Conservation (phyloP, 2,797 vertebrate species). For the Mastacembelus armatus region DNA sequence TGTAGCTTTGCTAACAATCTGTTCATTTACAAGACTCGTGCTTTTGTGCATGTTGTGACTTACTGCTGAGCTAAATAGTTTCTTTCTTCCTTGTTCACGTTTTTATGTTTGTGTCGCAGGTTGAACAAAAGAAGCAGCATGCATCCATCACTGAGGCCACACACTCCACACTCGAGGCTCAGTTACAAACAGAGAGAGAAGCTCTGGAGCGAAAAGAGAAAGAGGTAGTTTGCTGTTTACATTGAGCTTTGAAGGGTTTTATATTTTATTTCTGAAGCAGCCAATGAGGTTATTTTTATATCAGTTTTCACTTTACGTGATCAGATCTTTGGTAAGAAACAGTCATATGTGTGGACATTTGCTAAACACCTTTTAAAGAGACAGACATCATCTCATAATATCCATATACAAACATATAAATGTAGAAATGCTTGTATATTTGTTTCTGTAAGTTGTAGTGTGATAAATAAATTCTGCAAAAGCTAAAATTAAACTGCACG, state of each 20-base stretch:
- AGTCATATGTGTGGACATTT: too few relatives aligned
- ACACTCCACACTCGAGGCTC: constrained; percentile 89
- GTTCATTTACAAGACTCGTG: neutral
- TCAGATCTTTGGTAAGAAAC: neutral
- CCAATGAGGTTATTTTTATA: neutral
- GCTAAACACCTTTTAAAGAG: too few relatives aligned
- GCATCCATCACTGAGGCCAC: constrained; percentile 79
- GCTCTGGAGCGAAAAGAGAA: constrained; percentile 97
- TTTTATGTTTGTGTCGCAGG: constrained; percentile 76
- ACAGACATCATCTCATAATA: too few relatives aligned
- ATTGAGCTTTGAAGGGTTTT: neutral
- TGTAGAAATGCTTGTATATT: too few relatives aligned
- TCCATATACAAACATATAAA: too few relatives aligned
- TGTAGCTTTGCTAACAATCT: neutral
- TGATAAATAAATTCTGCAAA: too few relatives aligned
- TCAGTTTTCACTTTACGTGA: neutral
- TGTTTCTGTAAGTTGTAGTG: too few relatives aligned
- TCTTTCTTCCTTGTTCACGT: constrained; percentile 2
- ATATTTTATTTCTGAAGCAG: too few relatives aligned
- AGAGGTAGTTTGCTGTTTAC: constrained; percentile 85
- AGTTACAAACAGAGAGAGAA: constrained; percentile 94
- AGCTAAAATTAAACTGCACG: too few relatives aligned
- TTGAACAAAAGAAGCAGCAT: constrained; percentile 88
- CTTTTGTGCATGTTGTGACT: constrained; percentile 25
- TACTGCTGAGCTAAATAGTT: constrained; percentile 32